Conservation (phyloP, 1,140 invertebrate genomes). For the honey bee (Apis mellifera) region Amel_HAv3.1 CM009942.2:11158501-11159000, state of each 20-base stretch:
- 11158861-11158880: no score
- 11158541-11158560: neutral
- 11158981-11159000: no score
- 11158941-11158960: no score
- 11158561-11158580: neutral
- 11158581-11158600: conserved; percentile 13
- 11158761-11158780: conserved; percentile 56
- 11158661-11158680: conserved; percentile 59
- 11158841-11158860: neutral
- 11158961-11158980: no score
- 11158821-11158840: neutral
- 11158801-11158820: neutral
- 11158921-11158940: no score
- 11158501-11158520: neutral
- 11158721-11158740: conserved; percentile 51
- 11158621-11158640: conserved; percentile 25
- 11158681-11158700: conserved; percentile 19
- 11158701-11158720: conserved; percentile 29
- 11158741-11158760: conserved; percentile 53
- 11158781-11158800: conserved; percentile 24
- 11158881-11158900: no score
- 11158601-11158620: conserved; percentile 14
- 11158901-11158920: no score
- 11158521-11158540: no score
- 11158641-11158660: conserved; percentile 44